phyloP scores from a whole-genome alignment of 2,113 vertebrate genomes.

The Mirza zaza region DNA sequence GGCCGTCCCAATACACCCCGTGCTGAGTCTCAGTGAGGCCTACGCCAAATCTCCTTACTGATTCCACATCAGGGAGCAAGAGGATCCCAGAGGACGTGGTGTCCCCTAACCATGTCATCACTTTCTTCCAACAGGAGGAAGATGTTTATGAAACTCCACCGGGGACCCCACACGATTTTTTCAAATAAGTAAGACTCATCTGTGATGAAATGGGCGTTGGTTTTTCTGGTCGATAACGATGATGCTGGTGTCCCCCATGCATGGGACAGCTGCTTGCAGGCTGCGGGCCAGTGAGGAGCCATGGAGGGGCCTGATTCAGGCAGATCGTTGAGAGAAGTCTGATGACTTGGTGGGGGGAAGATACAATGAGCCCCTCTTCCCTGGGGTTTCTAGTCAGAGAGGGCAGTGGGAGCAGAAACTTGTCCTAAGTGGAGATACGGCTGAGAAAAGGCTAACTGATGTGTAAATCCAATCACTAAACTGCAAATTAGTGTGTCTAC shows the following conservation, averaged over 20 bases:
- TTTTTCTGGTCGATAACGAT: neutral
- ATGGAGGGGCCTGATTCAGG: neutral
- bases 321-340: neutral
- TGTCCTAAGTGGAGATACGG: neutral
- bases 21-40: neutral
- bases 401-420: neutral
- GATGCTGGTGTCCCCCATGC: too few relatives aligned
- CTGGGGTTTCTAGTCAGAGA: neutral
- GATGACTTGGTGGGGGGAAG: too few relatives aligned
- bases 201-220: neutral
- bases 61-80: neutral
- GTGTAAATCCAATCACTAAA: neutral
- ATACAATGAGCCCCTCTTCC: neutral
- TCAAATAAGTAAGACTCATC: neutral
- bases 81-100: neutral
- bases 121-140: neutral
- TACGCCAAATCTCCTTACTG: neutral
- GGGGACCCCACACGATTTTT: neutral
- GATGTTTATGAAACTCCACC: neutral
- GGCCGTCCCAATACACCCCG: accelerated
- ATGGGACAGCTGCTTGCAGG: too few relatives aligned
- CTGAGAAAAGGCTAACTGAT: neutral
- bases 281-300: neutral
- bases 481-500: neutral
- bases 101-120: neutral